Percentiles rank a stretch among this genome's conserved stretches.
phyloP scores from a whole-genome alignment of 2,113 vertebrate genomes.

The Rattus rattus region DNA sequence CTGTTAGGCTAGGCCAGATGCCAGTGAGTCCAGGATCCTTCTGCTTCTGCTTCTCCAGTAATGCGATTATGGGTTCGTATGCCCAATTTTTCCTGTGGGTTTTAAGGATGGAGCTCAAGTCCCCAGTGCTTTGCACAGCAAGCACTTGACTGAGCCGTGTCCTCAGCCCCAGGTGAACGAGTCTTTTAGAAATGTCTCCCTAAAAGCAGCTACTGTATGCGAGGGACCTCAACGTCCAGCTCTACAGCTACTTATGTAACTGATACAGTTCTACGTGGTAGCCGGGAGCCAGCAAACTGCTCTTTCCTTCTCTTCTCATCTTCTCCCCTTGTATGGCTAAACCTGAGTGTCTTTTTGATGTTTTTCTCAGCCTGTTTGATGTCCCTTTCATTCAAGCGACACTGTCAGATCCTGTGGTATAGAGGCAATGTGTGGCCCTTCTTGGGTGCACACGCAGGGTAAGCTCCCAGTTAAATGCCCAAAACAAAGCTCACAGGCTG shows the following conservation, averaged over 20 bases:
- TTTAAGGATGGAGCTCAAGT: neutral
- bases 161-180: neutral
- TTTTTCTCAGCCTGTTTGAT: neutral
- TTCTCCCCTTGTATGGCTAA: neutral
- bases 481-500: neutral
- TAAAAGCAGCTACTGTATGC: neutral
- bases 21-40: neutral
- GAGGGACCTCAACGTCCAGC: neutral
- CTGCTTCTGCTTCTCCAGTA: neutral
- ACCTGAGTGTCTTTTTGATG: neutral
- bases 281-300: neutral
- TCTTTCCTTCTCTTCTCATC: neutral
- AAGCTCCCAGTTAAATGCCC: neutral
- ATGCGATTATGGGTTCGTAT: too few species aligned
- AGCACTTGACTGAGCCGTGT: neutral
- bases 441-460: accelerated
- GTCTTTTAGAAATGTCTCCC: neutral
- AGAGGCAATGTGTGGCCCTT: neutral
- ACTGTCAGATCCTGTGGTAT: neutral
- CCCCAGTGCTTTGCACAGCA: neutral
- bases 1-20: neutral
- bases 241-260: neutral
- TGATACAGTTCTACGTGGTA: too few species aligned
- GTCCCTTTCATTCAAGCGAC: neutral
- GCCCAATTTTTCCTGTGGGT: neutral